A percentile compares a stretch with the other conserved stretches of the same genome.
phyloP scores from a whole-genome alignment of 2,888 invertebrate genomes.

The Amiota minor region DNA sequence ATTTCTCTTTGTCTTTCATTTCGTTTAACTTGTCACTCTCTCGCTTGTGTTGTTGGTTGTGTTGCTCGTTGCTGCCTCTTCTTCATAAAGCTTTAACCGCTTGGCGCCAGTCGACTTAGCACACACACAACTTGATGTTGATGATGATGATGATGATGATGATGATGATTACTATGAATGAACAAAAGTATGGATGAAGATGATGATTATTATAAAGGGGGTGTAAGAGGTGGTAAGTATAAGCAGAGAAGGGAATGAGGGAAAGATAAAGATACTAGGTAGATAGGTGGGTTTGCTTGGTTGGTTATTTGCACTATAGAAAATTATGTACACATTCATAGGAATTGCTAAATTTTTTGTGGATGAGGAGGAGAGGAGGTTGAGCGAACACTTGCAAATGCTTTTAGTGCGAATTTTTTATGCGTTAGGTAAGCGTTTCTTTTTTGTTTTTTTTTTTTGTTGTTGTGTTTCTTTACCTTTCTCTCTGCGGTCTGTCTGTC shows the following conservation, averaged over 20 bases:
- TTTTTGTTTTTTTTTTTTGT: no score
- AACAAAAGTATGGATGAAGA: not conserved
- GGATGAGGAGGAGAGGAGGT: no score
- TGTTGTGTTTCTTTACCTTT: not conserved
- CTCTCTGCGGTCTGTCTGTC: no score
- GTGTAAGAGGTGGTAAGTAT: not conserved
- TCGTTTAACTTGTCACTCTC: not conserved
- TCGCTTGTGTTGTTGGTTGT: not conserved
- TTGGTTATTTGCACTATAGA: not conserved
- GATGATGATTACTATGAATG: not conserved
- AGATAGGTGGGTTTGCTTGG: not conserved
- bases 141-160: not conserved
- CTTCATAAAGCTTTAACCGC: not conserved
- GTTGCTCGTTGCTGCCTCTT: not conserved
- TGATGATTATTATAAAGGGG: not conserved
- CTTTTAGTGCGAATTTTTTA: slow-evolving; percentile 10
- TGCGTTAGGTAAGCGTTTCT: not conserved
- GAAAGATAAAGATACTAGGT: not conserved
- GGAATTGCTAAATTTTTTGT: no score
- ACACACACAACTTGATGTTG: not conserved
- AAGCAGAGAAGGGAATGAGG: no score
- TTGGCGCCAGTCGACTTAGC: slow-evolving; percentile 22
- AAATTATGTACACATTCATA: not conserved
- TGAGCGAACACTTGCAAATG: not conserved
- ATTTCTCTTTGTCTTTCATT: not conserved